These are phyloP conservation scores for Philopedon plagiatum DNA, from an alignment of 2,888 invertebrate genomes.

Conservation along the genomic window DNA sequence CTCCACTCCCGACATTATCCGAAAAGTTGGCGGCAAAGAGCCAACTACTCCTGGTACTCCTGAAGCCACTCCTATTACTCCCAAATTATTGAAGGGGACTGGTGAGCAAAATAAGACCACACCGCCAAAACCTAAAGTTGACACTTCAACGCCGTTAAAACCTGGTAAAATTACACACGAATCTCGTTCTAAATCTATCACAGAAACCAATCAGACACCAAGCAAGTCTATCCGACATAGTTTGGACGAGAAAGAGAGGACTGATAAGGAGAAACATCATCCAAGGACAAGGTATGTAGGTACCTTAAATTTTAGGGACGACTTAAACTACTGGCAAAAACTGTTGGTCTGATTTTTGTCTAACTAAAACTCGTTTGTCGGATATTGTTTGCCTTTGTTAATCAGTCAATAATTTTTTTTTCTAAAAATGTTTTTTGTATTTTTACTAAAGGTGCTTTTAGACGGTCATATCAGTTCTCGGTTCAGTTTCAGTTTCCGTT, in stretches of 20 bases:
- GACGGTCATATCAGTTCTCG: too few relatives aligned
- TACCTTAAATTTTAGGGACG: too few relatives aligned
- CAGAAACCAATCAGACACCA: slow-evolving; percentile 51
- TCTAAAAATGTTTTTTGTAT: too few relatives aligned
- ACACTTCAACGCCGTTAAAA: slow-evolving; percentile 53
- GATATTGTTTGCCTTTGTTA: too few relatives aligned
- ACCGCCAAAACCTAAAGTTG: neutral
- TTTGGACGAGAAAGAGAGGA: slow-evolving; percentile 58
- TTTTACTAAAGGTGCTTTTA: too few relatives aligned
- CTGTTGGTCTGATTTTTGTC: too few relatives aligned
- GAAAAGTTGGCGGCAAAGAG: slow-evolving; percentile 72
- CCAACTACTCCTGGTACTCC: slow-evolving; percentile 59
- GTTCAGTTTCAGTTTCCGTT: too few relatives aligned
- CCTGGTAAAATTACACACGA: slow-evolving; percentile 64
- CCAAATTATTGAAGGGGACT: slow-evolving; percentile 14
- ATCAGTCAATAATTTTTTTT: too few relatives aligned
- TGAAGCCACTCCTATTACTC: slow-evolving; percentile 45
- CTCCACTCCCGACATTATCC: slow-evolving; percentile 84
- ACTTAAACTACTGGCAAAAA: too few relatives aligned
- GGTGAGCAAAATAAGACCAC: slow-evolving; percentile 19
- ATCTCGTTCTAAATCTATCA: slow-evolving; percentile 61
- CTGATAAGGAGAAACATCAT: slow-evolving; percentile 46
- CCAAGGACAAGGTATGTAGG: slow-evolving; percentile 35
- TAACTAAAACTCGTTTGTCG: too few relatives aligned
- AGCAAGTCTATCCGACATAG: slow-evolving; percentile 58